Percentiles rank a stretch among this genome's conserved stretches.
phyloP scores from a whole-genome alignment of 2,113 vertebrate genomes.

The Chloroceryle aenea region DNA sequence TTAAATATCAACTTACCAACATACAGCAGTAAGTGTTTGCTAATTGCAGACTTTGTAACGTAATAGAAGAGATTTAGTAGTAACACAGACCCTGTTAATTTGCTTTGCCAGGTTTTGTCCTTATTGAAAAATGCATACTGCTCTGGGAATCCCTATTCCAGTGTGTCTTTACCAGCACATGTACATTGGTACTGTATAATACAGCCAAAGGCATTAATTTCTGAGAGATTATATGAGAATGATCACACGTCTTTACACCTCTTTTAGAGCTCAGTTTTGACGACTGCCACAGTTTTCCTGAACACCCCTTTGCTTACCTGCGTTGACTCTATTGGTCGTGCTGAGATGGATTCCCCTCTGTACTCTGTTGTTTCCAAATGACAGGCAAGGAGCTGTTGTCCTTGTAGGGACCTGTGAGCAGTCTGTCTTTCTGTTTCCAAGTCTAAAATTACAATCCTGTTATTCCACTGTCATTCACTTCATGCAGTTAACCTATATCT shows the following conservation, averaged over 20 bases:
- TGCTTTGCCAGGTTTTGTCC: background rate
- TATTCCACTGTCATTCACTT: background rate
- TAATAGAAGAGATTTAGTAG: background rate
- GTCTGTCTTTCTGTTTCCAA: constrained; percentile 37
- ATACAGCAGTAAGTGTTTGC: background rate
- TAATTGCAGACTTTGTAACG: background rate
- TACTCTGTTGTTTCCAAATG: constrained; percentile 16
- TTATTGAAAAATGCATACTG: background rate
- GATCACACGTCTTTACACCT: background rate
- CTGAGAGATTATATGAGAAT: background rate
- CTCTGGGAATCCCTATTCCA: background rate
- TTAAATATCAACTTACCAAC: background rate
- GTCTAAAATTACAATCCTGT: constrained; percentile 65
- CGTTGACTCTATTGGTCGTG: background rate
- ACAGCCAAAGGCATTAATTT: background rate
- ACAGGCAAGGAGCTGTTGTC: constrained; percentile 65
- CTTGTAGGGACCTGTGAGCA: constrained; percentile 40
- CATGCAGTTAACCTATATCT: background rate
- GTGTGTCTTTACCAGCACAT: background rate
- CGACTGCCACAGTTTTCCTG: background rate
- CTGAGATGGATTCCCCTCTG: background rate
- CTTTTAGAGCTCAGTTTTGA: background rate
- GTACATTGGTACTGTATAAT: background rate
- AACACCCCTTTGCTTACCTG: constrained; percentile 65
- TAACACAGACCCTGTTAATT: background rate